A percentile compares a stretch with the other conserved stretches of the same genome.
phyloP scores from a whole-genome alignment of 2,797 vertebrate genomes.

The Coracias cyanogaster region DNA sequence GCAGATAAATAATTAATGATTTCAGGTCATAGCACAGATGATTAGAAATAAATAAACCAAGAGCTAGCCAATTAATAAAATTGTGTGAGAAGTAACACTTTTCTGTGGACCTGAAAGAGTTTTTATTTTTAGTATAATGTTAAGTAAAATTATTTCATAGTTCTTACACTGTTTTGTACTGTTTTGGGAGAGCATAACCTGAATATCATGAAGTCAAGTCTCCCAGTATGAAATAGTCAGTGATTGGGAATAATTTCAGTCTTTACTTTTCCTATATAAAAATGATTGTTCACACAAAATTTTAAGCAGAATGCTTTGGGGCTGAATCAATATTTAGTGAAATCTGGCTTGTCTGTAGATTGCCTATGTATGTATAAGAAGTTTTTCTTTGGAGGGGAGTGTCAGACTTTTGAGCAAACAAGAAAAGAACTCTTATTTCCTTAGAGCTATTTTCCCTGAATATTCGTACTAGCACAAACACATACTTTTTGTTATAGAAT shows the following conservation, averaged over 20 bases:
- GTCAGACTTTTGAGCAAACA: not conserved
- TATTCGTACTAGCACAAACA: not conserved
- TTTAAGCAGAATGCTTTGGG: not conserved
- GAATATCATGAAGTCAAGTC: not conserved
- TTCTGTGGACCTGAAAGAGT: not conserved
- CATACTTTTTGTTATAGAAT: not conserved
- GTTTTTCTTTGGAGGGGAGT: not conserved
- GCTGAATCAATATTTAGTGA: not conserved
- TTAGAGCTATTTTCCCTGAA: not conserved
- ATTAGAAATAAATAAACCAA: conserved; percentile 31
- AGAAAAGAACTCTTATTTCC: not conserved
- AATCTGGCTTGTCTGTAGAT: not conserved
- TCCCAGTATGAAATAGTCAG: not conserved
- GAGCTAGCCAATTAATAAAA: not conserved
- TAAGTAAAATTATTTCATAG: not conserved
- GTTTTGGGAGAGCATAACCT: not conserved
- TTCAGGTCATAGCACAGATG: not conserved
- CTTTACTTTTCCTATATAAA: not conserved
- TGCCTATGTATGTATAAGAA: not conserved
- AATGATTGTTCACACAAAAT: not conserved
- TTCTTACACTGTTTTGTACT: not conserved
- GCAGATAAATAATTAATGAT: conserved; percentile 29
- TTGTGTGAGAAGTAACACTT: not conserved
- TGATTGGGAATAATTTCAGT: not conserved
- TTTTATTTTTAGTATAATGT: not conserved